Evolutionary conservation across 2,888 invertebrate species (phyloP).

Genomic region (Alloscopus bannaensis): DNA sequence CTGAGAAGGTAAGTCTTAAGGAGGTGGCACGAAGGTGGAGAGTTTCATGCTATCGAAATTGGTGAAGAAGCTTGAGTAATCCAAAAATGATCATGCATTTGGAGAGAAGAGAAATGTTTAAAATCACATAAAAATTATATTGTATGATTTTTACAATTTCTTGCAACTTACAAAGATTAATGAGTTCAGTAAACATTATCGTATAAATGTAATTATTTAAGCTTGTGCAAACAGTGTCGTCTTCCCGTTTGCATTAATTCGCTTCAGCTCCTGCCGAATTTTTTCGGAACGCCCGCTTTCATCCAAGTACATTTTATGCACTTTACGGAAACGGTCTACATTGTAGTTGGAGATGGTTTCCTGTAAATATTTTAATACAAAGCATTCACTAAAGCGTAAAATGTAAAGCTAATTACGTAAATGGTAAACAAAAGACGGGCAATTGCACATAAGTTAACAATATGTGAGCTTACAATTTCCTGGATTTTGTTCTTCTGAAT

Average conservation of each 20-base stretch:
- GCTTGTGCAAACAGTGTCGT: slow-evolving; percentile 52
- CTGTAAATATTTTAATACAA: slow-evolving; percentile 28
- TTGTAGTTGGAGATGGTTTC: slow-evolving; percentile 52
- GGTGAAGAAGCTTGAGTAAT: slow-evolving; percentile 21
- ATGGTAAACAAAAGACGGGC: no score
- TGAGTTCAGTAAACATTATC: no score
- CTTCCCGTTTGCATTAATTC: slow-evolving; percentile 36
- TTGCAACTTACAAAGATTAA: not conserved
- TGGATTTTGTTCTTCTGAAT: slow-evolving; percentile 51
- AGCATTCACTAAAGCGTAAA: no score
- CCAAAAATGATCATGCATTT: not conserved
- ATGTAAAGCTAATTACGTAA: no score
- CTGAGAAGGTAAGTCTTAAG: slow-evolving; percentile 2
- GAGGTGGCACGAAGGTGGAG: slow-evolving; percentile 24
- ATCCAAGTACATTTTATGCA: slow-evolving; percentile 49
- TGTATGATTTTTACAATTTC: no score
- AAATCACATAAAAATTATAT: not conserved
- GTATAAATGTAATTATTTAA: slow-evolving; percentile 14
- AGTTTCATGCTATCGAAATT: slow-evolving; percentile 47
- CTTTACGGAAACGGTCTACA: slow-evolving; percentile 49
- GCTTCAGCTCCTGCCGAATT: slow-evolving; percentile 34
- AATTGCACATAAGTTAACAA: no score
- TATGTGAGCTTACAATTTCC: slow-evolving; percentile 43
- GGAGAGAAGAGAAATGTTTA: not conserved
- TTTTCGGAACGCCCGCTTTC: slow-evolving; percentile 42